phyloP scores from a whole-genome alignment of 2,888 invertebrate genomes.

The Cepaea hortensis region DNA sequence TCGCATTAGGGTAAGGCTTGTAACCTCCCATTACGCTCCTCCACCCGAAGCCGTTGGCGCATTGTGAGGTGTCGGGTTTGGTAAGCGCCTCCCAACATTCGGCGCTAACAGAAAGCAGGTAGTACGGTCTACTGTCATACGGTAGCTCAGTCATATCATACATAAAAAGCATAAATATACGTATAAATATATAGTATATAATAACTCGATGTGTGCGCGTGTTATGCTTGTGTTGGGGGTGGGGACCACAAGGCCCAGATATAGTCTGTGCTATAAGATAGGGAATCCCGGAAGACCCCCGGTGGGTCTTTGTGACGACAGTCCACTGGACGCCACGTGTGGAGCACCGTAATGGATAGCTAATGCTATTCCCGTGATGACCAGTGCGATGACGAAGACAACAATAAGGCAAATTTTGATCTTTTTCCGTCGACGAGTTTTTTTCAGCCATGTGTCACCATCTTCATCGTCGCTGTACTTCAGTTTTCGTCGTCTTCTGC shows the following conservation, averaged over 20 bases:
- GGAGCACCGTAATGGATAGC: constrained; percentile 48
- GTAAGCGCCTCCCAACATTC: no score
- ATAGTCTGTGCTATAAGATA: neutral
- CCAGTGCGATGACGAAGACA: constrained; percentile 22
- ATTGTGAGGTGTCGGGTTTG: no score
- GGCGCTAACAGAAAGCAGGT: no score
- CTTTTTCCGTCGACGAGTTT: constrained; percentile 6
- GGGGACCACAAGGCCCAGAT: neutral
- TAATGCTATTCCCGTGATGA: constrained; percentile 47
- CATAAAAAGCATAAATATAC: no score
- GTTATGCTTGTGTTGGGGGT: no score
- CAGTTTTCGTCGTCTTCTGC: constrained; percentile 37
- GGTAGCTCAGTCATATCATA: no score
- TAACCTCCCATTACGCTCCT: no score
- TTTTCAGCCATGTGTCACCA: constrained; percentile 36
- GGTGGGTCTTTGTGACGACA: neutral
- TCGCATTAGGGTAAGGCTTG: no score
- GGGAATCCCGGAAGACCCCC: neutral
- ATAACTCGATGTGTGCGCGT: no score
- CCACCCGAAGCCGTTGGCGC: no score
- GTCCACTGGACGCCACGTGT: neutral
- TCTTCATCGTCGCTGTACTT: constrained; percentile 24
- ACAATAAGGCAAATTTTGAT: constrained; percentile 39
- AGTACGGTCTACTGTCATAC: no score
- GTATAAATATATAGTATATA: no score